Conservation (phyloP, 2,113 vertebrate species). For the Nothocercus julius region DNA sequence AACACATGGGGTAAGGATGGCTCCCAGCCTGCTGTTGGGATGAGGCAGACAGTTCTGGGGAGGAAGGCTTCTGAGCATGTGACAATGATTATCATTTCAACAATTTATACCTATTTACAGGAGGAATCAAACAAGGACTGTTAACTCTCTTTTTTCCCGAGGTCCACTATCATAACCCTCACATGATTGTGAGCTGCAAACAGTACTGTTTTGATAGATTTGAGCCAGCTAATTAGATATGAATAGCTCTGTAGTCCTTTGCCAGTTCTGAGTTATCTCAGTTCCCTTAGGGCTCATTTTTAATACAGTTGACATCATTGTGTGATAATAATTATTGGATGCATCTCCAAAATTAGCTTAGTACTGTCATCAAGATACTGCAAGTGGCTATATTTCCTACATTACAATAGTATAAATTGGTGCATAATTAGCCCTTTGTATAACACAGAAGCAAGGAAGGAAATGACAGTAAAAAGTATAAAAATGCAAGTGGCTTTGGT, state of each 20-base stretch:
- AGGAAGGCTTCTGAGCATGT: not conserved
- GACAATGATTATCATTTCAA: not conserved
- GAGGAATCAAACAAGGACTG: not conserved
- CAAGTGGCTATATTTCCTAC: not conserved
- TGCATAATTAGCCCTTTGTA: not conserved
- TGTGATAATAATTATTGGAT: not conserved
- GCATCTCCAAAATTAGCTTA: conserved; percentile 2
- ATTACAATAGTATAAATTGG: not conserved
- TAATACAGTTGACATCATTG: not conserved
- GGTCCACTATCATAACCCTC: not conserved
- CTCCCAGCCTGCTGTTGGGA: not conserved
- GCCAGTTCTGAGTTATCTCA: not conserved
- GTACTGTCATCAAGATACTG: not conserved
- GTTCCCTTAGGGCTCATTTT: not conserved
- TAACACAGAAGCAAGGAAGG: not conserved
- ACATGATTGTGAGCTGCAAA: not conserved
- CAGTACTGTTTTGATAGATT: not conserved
- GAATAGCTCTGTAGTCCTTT: not conserved
- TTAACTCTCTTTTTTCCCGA: not conserved
- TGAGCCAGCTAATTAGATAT: not conserved
- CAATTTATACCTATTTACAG: not conserved
- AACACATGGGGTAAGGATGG: fast-evolving
- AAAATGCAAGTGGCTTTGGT: not conserved
- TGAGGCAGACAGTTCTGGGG: not conserved
- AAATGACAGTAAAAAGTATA: not conserved